Evolutionary conservation across 2,888 invertebrate species (phyloP), one percentile per base, ranked within the genome.

Genomic region (Portevinia maculata): DNA sequence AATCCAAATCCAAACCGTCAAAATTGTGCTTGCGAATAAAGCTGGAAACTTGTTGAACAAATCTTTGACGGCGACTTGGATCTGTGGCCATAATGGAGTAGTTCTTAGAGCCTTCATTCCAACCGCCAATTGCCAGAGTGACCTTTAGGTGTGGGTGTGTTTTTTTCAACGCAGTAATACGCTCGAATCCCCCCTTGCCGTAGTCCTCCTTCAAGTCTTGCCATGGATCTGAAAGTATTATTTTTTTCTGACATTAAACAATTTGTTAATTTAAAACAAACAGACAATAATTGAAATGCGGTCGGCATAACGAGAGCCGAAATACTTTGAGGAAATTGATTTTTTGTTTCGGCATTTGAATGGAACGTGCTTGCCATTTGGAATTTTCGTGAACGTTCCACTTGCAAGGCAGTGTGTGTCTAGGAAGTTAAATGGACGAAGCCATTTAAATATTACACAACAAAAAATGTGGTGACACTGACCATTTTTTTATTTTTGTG

Each of bases 101-200:
- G 85, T 90, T 90, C 65, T 86, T 88, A 0, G 97, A 97, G 0
- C 97, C 97, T 88, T 97, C 97, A 88, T 97, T 97, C 97, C 97
- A 97, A 0, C 97, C 97, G 0, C 97, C 97, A 39, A 98, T 95
- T 0, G 96, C 97, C 9, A 97, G 89, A 1, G 94, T 93, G 3
- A 95, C 93, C 87, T 92, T 95, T 48, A 97, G 89, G 86, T 94
- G 94, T 0, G 96, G 95, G 89, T 95, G 93, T 9, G 91, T 91
- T 52, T 92, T 89, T 86, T 94, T 95, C 0, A 96, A 88, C 0
- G 91, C 91, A 0, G 95, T 95, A 69, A 96, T 90, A 13, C 94
- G 93, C 84, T 93, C 93, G 89, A 93, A 96, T 9, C 94, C 94
- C 24, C 93, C 94, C 90, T 94, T 94, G 28, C 96, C 96, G 84